Evolutionary conservation across 1,140 invertebrate species (phyloP).

Genomic region (Drosophila aff.): DNA sequence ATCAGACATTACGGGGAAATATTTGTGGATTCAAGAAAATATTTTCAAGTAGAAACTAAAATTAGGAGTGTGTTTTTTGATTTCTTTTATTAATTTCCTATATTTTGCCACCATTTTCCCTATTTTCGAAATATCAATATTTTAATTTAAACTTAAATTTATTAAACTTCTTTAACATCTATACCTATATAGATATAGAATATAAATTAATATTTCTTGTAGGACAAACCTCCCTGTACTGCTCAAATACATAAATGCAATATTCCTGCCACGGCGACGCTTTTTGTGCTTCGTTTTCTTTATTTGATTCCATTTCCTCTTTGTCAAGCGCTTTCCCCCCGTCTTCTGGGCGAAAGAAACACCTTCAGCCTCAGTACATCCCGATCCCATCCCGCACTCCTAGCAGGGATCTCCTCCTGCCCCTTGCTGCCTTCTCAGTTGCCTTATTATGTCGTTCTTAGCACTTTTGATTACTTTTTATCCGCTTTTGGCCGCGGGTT

Average conservation of each 20-base stretch:
- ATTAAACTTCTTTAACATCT: no score
- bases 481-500: slow-evolving; percentile 70
- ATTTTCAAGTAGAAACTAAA: not conserved
- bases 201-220: no score
- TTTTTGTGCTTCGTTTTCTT: slow-evolving; percentile 58
- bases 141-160: no score
- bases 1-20: not conserved
- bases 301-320: slow-evolving; percentile 79
- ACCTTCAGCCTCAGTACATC: slow-evolving; percentile 50
- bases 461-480: slow-evolving; percentile 83
- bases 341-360: slow-evolving; percentile 36
- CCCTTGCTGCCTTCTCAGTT: slow-evolving; percentile 39
- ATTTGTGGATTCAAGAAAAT: not conserved
- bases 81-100: no score
- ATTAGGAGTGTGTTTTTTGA: no score
- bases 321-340: slow-evolving; percentile 58
- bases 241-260: slow-evolving; percentile 42
- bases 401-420: not conserved
- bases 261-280: slow-evolving; percentile 50
- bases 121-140: no score
- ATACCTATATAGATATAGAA: no score
- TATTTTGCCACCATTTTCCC: no score
- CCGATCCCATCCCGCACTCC: slow-evolving; percentile 14
- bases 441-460: slow-evolving; percentile 84
- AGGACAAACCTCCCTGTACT: not conserved